phyloP scores from a whole-genome alignment of 2,888 invertebrate species.

The Aleiodes alternator region DNA sequence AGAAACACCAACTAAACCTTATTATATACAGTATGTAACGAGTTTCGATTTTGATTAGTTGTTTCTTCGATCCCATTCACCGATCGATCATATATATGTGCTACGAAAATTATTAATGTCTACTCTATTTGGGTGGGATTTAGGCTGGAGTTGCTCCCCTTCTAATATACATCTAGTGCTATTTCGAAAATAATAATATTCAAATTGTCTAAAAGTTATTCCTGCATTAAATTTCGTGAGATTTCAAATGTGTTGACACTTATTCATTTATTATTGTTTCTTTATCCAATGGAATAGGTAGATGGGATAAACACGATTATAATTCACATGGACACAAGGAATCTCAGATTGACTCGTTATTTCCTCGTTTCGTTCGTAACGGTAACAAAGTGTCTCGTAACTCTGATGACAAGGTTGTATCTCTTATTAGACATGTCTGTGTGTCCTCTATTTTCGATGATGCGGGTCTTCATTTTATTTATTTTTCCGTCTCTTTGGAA shows the following conservation, averaged over 20 bases:
- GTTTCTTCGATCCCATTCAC: constrained; percentile 37
- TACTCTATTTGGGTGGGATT: constrained; percentile 16
- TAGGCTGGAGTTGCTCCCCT: constrained; percentile 19
- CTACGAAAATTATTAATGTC: constrained; percentile 42
- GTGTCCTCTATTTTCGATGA: constrained; percentile 2
- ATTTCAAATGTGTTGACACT: constrained; percentile 35
- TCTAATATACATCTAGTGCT: constrained; percentile 3
- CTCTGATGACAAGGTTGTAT: constrained; percentile 40
- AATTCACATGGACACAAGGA: constrained; percentile 30
- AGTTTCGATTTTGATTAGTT: constrained; percentile 43
- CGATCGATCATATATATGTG: constrained; percentile 41
- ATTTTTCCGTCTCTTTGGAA: not conserved
- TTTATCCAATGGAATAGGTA: constrained; percentile 8
- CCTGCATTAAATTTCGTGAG: constrained; percentile 6
- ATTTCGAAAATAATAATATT: not conserved
- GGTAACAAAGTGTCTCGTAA: constrained; percentile 44
- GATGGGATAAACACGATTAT: constrained; percentile 29
- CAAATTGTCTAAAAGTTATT: constrained; percentile 32
- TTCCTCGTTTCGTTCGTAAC: constrained; percentile 40
- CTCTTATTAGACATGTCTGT: constrained; percentile 27
- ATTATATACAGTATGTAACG: constrained; percentile 21
- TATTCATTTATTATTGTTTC: constrained; percentile 29
- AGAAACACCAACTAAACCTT: too few relatives aligned
- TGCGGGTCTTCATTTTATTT: constrained; percentile 35
- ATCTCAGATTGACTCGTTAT: constrained; percentile 44